Evolutionary conservation across 2,888 invertebrate genomes (phyloP).

Genomic region (Trissolcus japonicus): DNA sequence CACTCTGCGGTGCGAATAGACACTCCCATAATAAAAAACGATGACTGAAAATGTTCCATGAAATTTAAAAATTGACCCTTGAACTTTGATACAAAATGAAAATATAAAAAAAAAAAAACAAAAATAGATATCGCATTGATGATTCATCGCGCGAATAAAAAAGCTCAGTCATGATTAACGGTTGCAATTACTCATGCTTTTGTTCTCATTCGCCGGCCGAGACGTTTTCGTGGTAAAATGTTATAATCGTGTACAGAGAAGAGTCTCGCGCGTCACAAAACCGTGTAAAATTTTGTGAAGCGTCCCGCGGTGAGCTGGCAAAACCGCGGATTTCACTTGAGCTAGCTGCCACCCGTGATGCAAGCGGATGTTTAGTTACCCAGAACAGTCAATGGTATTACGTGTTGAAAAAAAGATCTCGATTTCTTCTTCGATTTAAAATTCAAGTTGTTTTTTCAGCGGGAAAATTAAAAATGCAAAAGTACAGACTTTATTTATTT

Average conservation of each 20-base stretch:
- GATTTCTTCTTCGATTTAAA: neutral
- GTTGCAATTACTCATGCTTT: constrained; percentile 38
- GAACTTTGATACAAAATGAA: neutral
- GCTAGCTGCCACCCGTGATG: neutral
- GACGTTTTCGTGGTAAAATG: constrained; percentile 21
- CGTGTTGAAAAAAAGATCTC: neutral
- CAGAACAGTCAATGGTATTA: neutral
- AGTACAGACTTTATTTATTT: too few relatives aligned
- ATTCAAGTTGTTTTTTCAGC: neutral
- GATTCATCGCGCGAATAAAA: constrained; percentile 22
- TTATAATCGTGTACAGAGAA: constrained; percentile 23
- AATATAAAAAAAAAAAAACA: too few relatives aligned
- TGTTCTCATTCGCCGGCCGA: constrained; percentile 31
- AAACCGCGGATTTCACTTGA: constrained; percentile 3
- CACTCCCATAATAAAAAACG: too few relatives aligned
- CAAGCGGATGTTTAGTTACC: constrained; percentile 12
- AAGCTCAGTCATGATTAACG: constrained; percentile 23
- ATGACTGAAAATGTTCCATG: too few relatives aligned
- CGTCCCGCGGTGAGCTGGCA: neutral
- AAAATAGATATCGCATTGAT: constrained; percentile 1
- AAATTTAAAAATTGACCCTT: constrained; percentile 10
- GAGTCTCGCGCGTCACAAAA: constrained; percentile 17
- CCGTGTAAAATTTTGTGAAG: constrained; percentile 23
- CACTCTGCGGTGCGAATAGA: too few relatives aligned
- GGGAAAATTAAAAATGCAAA: too few relatives aligned